Base-by-base conservation (phyloP, 2,113 vertebrate species). In the Corythoichthys haematopterus region DNA sequence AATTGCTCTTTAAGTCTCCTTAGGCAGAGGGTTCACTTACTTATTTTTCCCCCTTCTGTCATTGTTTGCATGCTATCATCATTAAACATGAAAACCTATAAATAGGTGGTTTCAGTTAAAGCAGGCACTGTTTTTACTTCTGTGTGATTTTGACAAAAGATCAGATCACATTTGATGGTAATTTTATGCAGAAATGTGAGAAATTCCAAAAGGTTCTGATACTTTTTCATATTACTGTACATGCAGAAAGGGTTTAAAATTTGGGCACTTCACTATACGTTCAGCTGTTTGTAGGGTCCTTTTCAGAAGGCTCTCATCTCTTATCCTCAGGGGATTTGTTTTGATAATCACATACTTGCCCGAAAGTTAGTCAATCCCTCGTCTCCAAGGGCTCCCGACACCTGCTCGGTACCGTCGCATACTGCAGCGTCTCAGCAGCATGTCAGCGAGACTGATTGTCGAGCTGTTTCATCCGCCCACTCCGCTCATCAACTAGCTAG, bases 301-400 rank as follows among this genome's bases (percentile, higher is more conserved):
- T 0, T 3, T 66, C 48, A 68, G 65, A 74, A 72, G 71, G 46
- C 75, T 67, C 71, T 68, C 36, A 74, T 75, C 66, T 56, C 36
- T 65, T 59, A 36, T 66, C 75, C 71, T 10, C 15, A 16, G 20
- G 76, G 72, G 68, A 65, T 72, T 74, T 43, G 53, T 14, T 64
- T 75, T 71, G 56, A 82, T 87, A 76, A 86, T 79, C 69, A 77
- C 77, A 83, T 78, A 71, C 79, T 62, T 57, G 68, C 47, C 51
- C 65, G 62, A 82, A 67, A 80, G 71, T 67, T 65, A 65, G 36
- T 65, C 75, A 66, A 72, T 68, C 52, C 72, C 70, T 43, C 66
- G 78, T 80, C 75, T 85, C 84, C 73, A 64, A 60, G 69, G 78
- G 78, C 76, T 76, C 69, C 80, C 79, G 70, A 69, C 72, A 36